Evolutionary conservation across 1,140 invertebrate genomes (phyloP), one percentile per base, ranked within the genome.

Genomic region (Aporrectodea caliginosa): DNA sequence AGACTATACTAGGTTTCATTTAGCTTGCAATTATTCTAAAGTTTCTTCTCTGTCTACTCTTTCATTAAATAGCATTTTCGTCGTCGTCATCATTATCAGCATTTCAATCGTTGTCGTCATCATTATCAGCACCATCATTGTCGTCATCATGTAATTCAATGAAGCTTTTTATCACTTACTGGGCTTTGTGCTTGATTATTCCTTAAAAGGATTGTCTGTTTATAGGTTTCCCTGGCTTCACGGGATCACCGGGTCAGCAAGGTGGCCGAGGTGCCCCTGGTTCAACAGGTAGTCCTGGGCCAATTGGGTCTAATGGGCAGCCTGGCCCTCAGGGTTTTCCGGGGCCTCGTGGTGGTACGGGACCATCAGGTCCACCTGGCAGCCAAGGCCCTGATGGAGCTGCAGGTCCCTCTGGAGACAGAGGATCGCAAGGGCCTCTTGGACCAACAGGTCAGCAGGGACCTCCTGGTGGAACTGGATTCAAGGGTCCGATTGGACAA

Each of bases 241-340:
- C 69, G 6, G 80, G 80, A 30, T 31, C 77, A 16, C 29, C 31
- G 34, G 80, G 80, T 71, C 6, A 32, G 29, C 58, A 35, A 35
- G 80, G 80, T n/a, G 31, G 35, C 14, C 22, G 16, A n/a, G 80
- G 80, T 1, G 30, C n/a, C n/a, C 1, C 35, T 16, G 80, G 80
- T 35, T 70, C 35, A 33, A 27, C 70, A 1, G 80, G 80, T 73
- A 68, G 69, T 22, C 16, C 69, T 30, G 80, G 80, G 14, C 30
- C 43, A 43, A 14, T 72, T 29, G 70, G 70, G 2, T 14, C n/a
- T 72, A 29, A 2, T 14, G 70, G 70, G 27, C 12, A 6, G 2
- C n/a, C 70, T 72, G 70, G 70, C n/a, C 31, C 70, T 12, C 27
- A 2, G 27, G 70, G 70, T 72, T 29, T 29, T 29, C n/a, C 6